phyloP scores from a whole-genome alignment of 1,140 invertebrate genomes.

The Heliconius congener region DNA sequence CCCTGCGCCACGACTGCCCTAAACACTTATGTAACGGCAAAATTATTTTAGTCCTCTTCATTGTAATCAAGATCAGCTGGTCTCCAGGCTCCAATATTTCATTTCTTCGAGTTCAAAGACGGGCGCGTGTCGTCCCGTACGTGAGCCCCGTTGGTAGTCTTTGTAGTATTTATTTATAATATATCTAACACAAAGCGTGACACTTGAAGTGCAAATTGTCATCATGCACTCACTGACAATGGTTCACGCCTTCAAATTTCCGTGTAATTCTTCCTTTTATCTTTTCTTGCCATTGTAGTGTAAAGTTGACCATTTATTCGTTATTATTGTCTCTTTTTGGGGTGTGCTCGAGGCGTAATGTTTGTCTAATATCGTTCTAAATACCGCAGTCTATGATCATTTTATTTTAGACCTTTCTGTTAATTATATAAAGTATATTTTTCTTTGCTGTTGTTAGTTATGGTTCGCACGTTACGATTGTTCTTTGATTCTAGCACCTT shows the following conservation, averaged over 20 bases:
- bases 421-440: not conserved
- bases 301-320: conserved; percentile 70
- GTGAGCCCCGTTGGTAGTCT: conserved; percentile 51
- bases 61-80: conserved; percentile 26
- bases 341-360: conserved; percentile 67
- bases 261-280: conserved; percentile 78
- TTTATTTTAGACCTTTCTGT: conserved; percentile 24
- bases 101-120: conserved; percentile 47
- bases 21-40: not conserved
- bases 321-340: conserved; percentile 66
- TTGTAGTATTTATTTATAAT: conserved; percentile 78
- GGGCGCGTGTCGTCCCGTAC: conserved; percentile 46
- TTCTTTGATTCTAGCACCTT: conserved; percentile 15
- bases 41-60: conserved; percentile 1
- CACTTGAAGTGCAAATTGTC: conserved; percentile 75
- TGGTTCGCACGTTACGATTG: conserved; percentile 14
- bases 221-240: conserved; percentile 68
- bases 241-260: conserved; percentile 71
- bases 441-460: not conserved
- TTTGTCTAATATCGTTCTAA: conserved; percentile 58
- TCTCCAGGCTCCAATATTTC: conserved; percentile 30
- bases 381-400: not conserved
- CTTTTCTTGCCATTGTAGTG: conserved; percentile 68
- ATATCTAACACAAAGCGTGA: conserved; percentile 61
- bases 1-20: too few species aligned